These are phyloP conservation scores for Ethmia dodecea DNA, from an alignment of 2,888 invertebrate species.

Conservation along the genomic window DNA sequence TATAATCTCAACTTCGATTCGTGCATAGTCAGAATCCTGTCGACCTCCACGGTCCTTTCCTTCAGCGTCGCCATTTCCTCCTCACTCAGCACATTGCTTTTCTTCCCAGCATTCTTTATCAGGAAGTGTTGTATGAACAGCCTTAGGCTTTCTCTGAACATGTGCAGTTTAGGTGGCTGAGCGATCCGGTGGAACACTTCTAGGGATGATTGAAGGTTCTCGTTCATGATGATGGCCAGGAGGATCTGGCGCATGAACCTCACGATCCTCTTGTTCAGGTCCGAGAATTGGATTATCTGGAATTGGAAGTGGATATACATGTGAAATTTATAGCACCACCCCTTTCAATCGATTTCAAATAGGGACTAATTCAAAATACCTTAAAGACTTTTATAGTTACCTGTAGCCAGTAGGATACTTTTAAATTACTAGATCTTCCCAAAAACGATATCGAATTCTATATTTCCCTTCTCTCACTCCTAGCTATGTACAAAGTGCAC, in stretches of 20 bases:
- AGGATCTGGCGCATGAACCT: conserved; percentile 88
- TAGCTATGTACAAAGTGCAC: no score
- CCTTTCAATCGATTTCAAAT: no score
- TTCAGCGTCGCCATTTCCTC: conserved; percentile 53
- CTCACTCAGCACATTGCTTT: conserved; percentile 41
- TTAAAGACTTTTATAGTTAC: no score
- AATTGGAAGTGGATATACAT: neutral
- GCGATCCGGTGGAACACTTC: conserved; percentile 86
- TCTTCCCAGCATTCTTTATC: conserved; percentile 79
- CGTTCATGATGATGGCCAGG: conserved; percentile 83
- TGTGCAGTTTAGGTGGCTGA: conserved; percentile 83
- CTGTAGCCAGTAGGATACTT: no score
- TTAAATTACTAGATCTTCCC: no score
- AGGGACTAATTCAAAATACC: no score
- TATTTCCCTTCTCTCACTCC: no score
- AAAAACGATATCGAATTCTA: no score
- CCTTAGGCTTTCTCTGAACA: conserved; percentile 89
- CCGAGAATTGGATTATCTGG: conserved; percentile 91
- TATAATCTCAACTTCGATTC: conserved; percentile 62
- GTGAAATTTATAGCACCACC: no score
- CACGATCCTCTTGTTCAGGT: conserved; percentile 88
- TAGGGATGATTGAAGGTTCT: conserved; percentile 76
- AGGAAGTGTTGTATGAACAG: conserved; percentile 93
- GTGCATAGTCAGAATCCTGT: conserved; percentile 79
- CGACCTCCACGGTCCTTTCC: conserved; percentile 79